These are phyloP conservation scores for Bujurquina vittata DNA, from an alignment of 2,113 vertebrate genomes.

Conservation along the genomic window DNA sequence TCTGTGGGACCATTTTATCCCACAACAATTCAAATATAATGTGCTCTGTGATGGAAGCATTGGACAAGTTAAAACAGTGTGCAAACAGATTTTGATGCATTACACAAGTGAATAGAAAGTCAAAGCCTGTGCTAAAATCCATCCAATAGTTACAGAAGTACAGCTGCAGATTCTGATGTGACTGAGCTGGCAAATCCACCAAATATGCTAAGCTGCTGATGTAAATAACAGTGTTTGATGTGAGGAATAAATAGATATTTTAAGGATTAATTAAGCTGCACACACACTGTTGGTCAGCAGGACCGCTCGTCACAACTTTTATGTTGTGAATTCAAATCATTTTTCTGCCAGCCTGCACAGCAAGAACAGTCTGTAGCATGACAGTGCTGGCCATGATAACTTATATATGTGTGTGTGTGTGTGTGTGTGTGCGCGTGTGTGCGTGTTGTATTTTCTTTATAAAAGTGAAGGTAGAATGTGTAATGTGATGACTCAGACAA, in stretches of 20 bases:
- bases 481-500: conserved; percentile 5
- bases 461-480: background rate
- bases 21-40: background rate
- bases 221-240: conserved; percentile 5
- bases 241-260: background rate
- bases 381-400: background rate
- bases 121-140: background rate
- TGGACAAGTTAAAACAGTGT: background rate
- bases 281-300: background rate
- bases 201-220: background rate
- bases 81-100: background rate
- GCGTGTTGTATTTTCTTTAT: background rate
- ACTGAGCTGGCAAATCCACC: background rate
- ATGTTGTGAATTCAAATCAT: background rate
- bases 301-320: background rate
- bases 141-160: background rate
- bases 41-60: conserved; percentile 6
- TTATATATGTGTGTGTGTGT: background rate
- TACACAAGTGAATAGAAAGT: background rate
- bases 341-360: background rate
- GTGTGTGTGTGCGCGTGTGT: background rate
- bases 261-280: background rate
- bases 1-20: background rate
- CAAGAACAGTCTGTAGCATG: background rate
- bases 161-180: background rate